Evolutionary conservation across 2,113 vertebrate species (phyloP).

Genomic region (Pandion haliaetus): DNA sequence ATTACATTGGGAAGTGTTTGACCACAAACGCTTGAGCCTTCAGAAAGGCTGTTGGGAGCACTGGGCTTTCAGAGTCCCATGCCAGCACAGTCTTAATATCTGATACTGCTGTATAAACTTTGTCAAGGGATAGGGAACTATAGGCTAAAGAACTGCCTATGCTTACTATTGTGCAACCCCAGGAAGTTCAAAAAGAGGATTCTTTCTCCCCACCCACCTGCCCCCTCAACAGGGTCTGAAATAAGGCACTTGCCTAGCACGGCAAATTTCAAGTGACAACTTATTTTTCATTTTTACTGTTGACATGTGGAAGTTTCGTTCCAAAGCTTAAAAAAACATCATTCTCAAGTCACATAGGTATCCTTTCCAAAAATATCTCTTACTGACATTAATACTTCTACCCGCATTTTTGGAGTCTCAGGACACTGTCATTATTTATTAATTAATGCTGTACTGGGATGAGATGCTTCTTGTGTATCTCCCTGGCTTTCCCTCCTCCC

Average conservation of each 20-base stretch:
- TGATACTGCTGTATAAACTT: neutral
- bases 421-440: slow-evolving; percentile 19
- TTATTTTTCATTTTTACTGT: slow-evolving; percentile 49
- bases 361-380: slow-evolving; percentile 33
- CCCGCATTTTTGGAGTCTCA: neutral
- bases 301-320: slow-evolving; percentile 42
- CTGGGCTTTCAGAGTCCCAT: neutral
- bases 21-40: neutral
- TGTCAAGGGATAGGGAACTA: neutral
- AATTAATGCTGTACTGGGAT: slow-evolving; percentile 29
- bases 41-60: neutral
- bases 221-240: neutral
- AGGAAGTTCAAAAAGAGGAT: neutral
- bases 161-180: neutral
- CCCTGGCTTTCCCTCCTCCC: neutral
- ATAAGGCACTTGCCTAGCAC: neutral
- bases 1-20: neutral
- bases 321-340: neutral
- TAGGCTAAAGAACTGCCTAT: neutral
- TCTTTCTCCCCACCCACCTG: neutral
- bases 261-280: slow-evolving; percentile 8
- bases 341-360: slow-evolving; percentile 19
- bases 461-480: neutral
- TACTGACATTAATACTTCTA: slow-evolving; percentile 16
- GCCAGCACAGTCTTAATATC: neutral